Conservation (phyloP, 2,113 vertebrate genomes). For the Benitochromis conjunctus region DNA sequence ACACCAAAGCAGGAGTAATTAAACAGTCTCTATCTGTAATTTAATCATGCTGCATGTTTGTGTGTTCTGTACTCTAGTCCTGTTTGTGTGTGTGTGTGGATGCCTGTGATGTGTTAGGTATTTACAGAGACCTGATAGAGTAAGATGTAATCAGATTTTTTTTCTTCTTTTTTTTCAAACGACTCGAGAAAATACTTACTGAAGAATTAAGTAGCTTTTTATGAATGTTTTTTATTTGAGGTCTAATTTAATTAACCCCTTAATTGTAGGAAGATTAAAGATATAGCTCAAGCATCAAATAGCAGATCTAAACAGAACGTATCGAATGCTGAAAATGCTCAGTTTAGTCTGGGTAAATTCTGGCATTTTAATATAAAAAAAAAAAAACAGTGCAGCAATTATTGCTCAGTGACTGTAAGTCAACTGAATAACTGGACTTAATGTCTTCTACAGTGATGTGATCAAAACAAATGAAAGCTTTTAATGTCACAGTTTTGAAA, state of each 20-base stretch:
- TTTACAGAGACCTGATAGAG: neutral
- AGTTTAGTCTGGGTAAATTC: neutral
- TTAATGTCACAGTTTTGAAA: neutral
- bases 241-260: neutral
- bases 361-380: neutral
- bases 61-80: neutral
- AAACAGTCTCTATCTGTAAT: constrained; percentile 3
- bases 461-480: neutral
- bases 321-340: neutral
- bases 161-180: neutral
- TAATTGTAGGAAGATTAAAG: neutral
- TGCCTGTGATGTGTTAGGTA: neutral
- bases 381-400: neutral
- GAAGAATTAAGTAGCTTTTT: neutral
- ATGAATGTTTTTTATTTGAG: neutral
- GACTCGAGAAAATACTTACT: neutral
- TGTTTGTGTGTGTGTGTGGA: neutral
- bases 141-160: neutral
- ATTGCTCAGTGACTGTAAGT: neutral
- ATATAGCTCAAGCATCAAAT: neutral
- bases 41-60: constrained; percentile 2
- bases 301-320: neutral
- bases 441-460: neutral
- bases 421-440: neutral
- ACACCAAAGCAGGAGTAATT: constrained; percentile 40